Evolutionary conservation across 2,888 invertebrate species (phyloP), one percentile per base, ranked within the genome.

Genomic region (Stenichneumon culpator): DNA sequence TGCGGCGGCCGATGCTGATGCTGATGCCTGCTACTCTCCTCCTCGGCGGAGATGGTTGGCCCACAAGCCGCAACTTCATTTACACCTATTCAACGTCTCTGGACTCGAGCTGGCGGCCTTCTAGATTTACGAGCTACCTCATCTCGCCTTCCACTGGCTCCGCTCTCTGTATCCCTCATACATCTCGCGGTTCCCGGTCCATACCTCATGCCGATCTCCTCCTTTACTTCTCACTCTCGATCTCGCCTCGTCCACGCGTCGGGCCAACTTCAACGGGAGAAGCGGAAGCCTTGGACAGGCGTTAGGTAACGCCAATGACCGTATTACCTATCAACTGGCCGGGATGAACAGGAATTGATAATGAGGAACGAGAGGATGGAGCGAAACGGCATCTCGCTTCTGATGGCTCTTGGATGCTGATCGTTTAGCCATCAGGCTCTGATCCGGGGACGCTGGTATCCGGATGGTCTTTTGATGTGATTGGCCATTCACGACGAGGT

Each of bases 71-170:
- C 92, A 93, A 93, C 92, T 93, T 93, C 93, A 93, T 93, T 93
- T 93, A 92, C 93, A 93, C 93, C 93, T 93, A 93, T 93, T 93
- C 92, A 92, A 90, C 88, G 87, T 87, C 88, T 39, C 86, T 67
- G 80, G 75, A 84, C 86, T 87, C 88, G 87, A 86, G 87, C 88
- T 68, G 86, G 87, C 86, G 88, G 88, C 84, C 89, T 87, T 90
- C 88, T 90, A 91, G 90, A 90, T 92, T 92, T 92, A 92, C 91
- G 92, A 92, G 92, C 91, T 88, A 89, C 90, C 90, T 90, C 87
- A 86, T 87, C 87, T 88, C 86, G 73, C 84, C 86, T 86, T 65
- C 75, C 36, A 39, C 80, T 22, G 39, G 57, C 32, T 65, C 68
- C 72, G 44, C 63, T 72, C 73, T 65, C 65, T 77, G 65, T 32